These are phyloP conservation scores for Boloria selene DNA, from an alignment of 2,888 invertebrate species.

Conservation along the genomic window DNA sequence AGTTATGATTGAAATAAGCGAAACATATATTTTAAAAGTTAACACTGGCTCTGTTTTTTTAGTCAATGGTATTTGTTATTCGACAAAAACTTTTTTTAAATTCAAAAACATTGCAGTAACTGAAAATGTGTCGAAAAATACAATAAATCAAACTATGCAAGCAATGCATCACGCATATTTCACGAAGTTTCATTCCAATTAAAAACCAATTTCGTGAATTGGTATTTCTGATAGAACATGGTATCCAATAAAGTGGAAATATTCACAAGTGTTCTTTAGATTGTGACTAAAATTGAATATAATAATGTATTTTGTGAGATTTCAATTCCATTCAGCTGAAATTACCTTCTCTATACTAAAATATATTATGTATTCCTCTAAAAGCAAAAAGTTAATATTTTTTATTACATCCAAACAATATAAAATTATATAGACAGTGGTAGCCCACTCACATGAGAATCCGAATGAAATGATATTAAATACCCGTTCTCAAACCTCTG, in stretches of 20 bases:
- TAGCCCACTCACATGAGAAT: too few species aligned
- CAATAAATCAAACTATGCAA: slow-evolving; percentile 29
- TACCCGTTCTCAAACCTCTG: too few species aligned
- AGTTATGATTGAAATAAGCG: too few species aligned
- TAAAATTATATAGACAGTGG: too few species aligned
- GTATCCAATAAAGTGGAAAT: slow-evolving; percentile 27
- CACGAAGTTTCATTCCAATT: slow-evolving; percentile 34
- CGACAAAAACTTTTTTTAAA: slow-evolving; percentile 5
- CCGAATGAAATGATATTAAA: too few species aligned
- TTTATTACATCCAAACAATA: too few species aligned
- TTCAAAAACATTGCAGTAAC: slow-evolving; percentile 12
- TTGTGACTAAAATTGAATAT: slow-evolving; percentile 10
- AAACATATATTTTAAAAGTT: background rate
- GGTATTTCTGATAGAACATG: slow-evolving; percentile 29
- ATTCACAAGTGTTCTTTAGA: slow-evolving; percentile 15
- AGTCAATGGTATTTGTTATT: background rate
- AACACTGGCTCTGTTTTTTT: background rate
- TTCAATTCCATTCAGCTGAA: too few species aligned
- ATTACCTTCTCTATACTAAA: too few species aligned
- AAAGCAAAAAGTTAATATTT: too few species aligned
- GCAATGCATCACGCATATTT: slow-evolving; percentile 30
- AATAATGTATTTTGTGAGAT: background rate
- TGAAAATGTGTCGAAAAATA: slow-evolving; percentile 21
- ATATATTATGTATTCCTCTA: too few species aligned
- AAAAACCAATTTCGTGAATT: slow-evolving; percentile 32